phyloP scores from a whole-genome alignment of 2,888 invertebrate genomes.

The Mythimna albipuncta region DNA sequence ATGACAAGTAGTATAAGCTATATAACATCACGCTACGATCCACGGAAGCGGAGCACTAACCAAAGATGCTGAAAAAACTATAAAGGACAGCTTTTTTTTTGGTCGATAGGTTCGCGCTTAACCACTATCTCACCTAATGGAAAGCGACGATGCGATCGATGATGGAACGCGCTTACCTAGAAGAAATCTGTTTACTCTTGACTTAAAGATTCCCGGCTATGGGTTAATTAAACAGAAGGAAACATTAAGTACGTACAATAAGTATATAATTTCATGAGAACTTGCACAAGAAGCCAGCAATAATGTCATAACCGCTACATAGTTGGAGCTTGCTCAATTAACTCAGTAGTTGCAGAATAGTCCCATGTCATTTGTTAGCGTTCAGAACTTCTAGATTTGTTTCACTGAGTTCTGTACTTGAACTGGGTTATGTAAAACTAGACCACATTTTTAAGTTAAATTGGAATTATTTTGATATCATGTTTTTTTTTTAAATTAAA shows the following conservation, averaged over 20 bases:
- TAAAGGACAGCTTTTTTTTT: no score
- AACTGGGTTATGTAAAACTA: slow-evolving; percentile 20
- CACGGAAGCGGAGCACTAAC: no score
- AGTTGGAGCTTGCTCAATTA: slow-evolving; percentile 66
- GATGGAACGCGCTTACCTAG: no score
- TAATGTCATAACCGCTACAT: slow-evolving; percentile 2
- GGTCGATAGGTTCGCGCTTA: no score
- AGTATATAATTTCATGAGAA: neutral
- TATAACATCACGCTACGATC: no score
- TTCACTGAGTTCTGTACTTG: slow-evolving; percentile 10
- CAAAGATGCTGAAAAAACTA: no score
- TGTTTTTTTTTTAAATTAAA: no score
- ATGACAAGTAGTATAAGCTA: no score
- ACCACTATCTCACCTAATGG: no score
- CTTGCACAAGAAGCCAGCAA: neutral
- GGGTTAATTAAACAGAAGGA: neutral
- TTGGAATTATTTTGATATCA: neutral
- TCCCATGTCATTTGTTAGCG: slow-evolving; percentile 16
- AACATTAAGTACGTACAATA: neutral
- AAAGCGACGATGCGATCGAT: no score
- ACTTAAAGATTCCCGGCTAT: no score
- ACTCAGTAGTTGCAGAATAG: slow-evolving; percentile 26
- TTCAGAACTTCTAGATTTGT: slow-evolving; percentile 42
- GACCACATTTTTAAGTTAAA: neutral
- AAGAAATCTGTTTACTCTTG: no score